Evolutionary conservation across 2,888 invertebrate species (phyloP).

Genomic region (Aspidapion aeneum): DNA sequence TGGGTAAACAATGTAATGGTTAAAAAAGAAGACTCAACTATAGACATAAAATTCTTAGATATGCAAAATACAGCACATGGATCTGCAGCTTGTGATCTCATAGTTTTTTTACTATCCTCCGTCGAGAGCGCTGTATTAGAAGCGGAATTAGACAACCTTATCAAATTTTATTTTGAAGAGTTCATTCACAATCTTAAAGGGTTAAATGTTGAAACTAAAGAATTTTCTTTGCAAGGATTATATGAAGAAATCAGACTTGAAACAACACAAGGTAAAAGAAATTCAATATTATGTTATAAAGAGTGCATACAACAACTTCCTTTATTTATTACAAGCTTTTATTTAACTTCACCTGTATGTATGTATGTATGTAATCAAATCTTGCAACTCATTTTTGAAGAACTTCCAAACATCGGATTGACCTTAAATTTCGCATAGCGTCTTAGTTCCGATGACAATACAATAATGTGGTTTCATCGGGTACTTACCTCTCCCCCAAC

Average conservation of each 20-base stretch:
- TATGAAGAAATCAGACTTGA: neutral
- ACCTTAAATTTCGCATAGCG: too few relatives aligned
- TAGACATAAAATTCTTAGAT: neutral
- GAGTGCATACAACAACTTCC: too few relatives aligned
- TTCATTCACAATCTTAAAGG: conserved; percentile 3
- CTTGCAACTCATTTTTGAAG: too few relatives aligned
- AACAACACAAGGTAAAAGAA: neutral
- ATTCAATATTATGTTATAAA: too few relatives aligned
- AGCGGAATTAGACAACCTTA: neutral
- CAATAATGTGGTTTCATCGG: too few relatives aligned
- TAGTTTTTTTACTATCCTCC: neutral
- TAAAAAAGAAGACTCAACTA: neutral
- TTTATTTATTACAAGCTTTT: too few relatives aligned
- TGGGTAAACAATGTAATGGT: conserved; percentile 11
- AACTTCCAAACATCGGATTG: too few relatives aligned
- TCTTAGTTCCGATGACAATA: too few relatives aligned
- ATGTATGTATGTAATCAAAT: too few relatives aligned
- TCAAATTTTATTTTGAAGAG: conserved; percentile 5
- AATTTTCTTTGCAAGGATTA: neutral
- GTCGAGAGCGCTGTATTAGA: neutral
- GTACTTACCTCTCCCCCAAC: too few relatives aligned
- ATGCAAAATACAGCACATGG: neutral
- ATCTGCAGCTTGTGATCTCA: neutral
- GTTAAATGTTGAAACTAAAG: neutral
- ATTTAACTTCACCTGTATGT: too few relatives aligned